Evolutionary conservation across 2,797 vertebrate species (phyloP), one percentile per base, ranked within the genome.

Genomic region (Coregonus sp.): DNA sequence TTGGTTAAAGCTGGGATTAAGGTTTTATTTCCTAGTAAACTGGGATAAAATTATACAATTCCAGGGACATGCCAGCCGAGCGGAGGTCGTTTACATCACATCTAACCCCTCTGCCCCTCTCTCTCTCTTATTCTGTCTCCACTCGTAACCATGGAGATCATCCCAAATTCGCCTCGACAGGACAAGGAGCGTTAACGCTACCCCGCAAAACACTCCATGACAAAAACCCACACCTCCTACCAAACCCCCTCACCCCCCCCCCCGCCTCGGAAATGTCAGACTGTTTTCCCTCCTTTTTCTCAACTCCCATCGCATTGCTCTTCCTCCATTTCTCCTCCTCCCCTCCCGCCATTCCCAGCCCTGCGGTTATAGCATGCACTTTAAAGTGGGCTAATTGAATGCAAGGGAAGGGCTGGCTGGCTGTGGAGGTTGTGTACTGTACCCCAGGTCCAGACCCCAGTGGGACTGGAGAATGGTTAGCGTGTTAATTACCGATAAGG

Each of bases 81-180:
- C 16, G 5, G 56, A 20, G 56, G 56, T 20, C n/a, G n/a, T 59
- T 59, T 20, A 7, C n/a, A 59, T 59, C 18, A 59, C 56, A 59
- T 9, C 15, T 20, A 7, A 3, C 35, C 79, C 73, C 56, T 35
- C 33, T 35, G 3, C 4, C 33, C 4, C 33, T 35, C 33, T 35
- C 33, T 35, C 33, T 37, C 74, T 75, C 80, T n/a, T 77, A 52
- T 6, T 14, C 20, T 70, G 79, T 75, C 79, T 73, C 68, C 37
- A 68, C 80, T 70, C 40, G 2, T 47, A 47, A 47, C 40, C 40
- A 0, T 47, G 40, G 40, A 47, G 40, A 47, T 47, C 40, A 11
- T 47, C 40, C 9, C 40, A 9, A 9, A 47, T 47, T 11, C 9
- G 40, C 40, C 40, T 11, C 40, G 40, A 47, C 40, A 47, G 40